phyloP scores from a whole-genome alignment of 35 echinoderm and acorn worm species.

The Apostichopus californicus region DNA sequence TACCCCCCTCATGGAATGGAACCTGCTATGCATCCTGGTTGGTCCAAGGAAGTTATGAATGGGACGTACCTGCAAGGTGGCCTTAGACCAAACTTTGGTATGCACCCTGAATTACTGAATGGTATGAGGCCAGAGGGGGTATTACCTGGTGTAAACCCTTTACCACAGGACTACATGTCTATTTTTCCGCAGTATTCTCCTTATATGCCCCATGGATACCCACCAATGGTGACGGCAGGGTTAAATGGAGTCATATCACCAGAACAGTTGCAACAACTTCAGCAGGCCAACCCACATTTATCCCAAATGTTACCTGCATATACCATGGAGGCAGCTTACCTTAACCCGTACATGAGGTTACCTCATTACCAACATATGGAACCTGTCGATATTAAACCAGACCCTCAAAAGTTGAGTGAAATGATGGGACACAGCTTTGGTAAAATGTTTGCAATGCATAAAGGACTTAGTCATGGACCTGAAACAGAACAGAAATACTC shows the following conservation, averaged over 20 bases:
- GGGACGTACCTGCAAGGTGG: constrained; percentile 15
- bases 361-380: constrained; percentile 59
- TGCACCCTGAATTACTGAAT: constrained; percentile 35
- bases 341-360: constrained; percentile 66
- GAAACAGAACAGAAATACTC: constrained; percentile 12
- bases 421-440: constrained; percentile 53
- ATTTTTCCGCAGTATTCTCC: background rate
- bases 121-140: constrained; percentile 8
- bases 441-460: constrained; percentile 30
- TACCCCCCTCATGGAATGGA: constrained; percentile 26
- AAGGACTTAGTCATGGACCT: background rate
- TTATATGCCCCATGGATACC: constrained; percentile 33
- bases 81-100: background rate
- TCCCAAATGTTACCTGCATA: constrained; percentile 34
- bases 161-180: constrained; percentile 46
- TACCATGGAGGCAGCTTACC: constrained; percentile 48
- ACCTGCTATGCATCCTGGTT: background rate
- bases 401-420: constrained; percentile 67
- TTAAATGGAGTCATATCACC: constrained; percentile 40
- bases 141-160: background rate
- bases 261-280: constrained; percentile 38
- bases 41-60: constrained; percentile 28
- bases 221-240: constrained; percentile 17
- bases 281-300: constrained; percentile 36
- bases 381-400: constrained; percentile 80